Percentiles rank a stretch among this genome's conserved stretches.
These are phyloP conservation scores for Agonopterix alstromeriana DNA, from an alignment of 2,888 invertebrate species.

Conservation along the genomic window DNA sequence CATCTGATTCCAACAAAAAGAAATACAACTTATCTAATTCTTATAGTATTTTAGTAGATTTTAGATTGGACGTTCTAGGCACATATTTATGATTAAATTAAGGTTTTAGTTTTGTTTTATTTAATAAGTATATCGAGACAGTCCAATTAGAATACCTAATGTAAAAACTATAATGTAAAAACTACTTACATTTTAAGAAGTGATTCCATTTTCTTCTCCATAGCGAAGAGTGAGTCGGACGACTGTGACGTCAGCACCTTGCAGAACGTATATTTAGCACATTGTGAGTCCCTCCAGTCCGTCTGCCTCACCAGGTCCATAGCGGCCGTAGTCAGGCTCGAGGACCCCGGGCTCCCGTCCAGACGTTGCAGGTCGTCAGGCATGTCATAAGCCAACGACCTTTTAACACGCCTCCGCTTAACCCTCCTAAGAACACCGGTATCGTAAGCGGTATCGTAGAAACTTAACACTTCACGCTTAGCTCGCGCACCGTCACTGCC, in stretches of 20 bases:
- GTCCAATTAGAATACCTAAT: too few relatives aligned
- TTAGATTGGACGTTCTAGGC: too few relatives aligned
- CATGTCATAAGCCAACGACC: conserved; percentile 52
- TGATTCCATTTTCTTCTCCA: conserved; percentile 89
- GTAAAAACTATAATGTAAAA: too few relatives aligned
- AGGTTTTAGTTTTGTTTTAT: too few relatives aligned
- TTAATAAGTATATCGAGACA: too few relatives aligned
- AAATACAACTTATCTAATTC: too few relatives aligned
- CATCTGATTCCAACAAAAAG: too few relatives aligned
- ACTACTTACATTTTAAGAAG: conserved; percentile 83
- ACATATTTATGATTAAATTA: too few relatives aligned
- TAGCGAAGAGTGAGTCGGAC: conserved; percentile 81
- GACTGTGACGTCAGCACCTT: conserved; percentile 83
- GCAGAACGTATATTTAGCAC: conserved; percentile 87
- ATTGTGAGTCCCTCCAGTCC: conserved; percentile 86
- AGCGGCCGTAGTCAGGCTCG: conserved; percentile 56
- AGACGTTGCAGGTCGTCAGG: conserved; percentile 61
- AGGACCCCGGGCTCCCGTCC: conserved; percentile 35
- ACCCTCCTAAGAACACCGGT: conserved; percentile 30
- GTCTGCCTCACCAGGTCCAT: conserved; percentile 67
- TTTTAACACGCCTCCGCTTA: conserved; percentile 41
- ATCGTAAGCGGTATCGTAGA: conserved; percentile 37
- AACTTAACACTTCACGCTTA: conserved; percentile 46
- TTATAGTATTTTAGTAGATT: too few relatives aligned
- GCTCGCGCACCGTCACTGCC: conserved; percentile 38